A percentile compares a stretch with the other conserved stretches of the same genome.
Conservation (phyloP, 2,113 vertebrate species). For the Alexandromys fortis region DNA sequence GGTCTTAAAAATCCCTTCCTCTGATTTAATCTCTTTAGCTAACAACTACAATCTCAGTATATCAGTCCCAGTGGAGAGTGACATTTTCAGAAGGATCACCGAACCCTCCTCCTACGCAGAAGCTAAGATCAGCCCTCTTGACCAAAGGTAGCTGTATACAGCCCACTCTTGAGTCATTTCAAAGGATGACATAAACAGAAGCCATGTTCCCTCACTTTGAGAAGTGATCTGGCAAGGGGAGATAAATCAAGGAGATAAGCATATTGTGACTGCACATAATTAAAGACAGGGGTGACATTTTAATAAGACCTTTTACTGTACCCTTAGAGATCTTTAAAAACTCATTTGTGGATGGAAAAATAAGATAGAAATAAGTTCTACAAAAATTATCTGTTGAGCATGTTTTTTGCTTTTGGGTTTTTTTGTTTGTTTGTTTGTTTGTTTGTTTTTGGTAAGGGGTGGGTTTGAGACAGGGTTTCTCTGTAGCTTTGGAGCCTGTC, state of each 20-base stretch:
- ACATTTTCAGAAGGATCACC: conserved; percentile 38
- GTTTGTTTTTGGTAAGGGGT: no score
- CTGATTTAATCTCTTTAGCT: conserved; percentile 57
- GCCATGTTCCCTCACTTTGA: not conserved
- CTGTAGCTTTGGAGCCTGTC: no score
- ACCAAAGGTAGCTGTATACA: not conserved
- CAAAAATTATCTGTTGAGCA: conserved; percentile 30
- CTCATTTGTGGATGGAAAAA: conserved; percentile 49
- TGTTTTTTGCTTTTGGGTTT: not conserved
- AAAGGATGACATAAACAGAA: conserved; percentile 47
- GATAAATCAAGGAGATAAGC: not conserved
- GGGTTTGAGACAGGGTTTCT: no score
- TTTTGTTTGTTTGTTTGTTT: not conserved
- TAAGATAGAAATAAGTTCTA: not conserved
- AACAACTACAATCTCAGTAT: conserved; percentile 45
- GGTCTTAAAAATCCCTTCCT: conserved; percentile 44
- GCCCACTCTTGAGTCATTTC: conserved; percentile 5
- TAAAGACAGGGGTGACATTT: not conserved
- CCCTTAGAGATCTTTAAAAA: conserved; percentile 38
- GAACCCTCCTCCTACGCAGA: not conserved
- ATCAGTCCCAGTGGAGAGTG: not conserved
- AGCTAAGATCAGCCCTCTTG: not conserved
- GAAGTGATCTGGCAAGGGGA: not conserved
- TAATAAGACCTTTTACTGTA: conserved; percentile 21
- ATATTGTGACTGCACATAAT: not conserved